A percentile compares a stretch with the other conserved stretches of the same genome.
Conservation (phyloP, 2,888 invertebrate species). For the Microplitis deprimator region DNA sequence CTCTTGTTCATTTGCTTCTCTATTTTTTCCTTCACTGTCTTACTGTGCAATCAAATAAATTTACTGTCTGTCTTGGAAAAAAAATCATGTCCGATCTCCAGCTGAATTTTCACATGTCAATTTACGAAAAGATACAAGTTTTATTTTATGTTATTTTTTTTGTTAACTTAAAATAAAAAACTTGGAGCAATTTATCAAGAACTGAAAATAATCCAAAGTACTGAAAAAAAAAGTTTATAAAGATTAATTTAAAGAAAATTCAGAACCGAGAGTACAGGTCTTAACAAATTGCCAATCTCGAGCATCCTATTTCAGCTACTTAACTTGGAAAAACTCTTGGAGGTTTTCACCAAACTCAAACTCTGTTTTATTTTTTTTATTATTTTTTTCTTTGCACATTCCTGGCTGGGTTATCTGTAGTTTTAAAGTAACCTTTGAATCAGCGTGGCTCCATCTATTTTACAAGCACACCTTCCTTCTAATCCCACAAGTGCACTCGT, state of each 20-base stretch:
- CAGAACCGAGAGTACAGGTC: conserved; percentile 19
- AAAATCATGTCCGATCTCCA: no score
- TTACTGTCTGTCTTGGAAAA: no score
- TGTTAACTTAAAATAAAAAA: neutral
- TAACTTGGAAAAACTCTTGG: conserved; percentile 1
- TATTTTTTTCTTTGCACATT: neutral
- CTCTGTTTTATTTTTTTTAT: neutral
- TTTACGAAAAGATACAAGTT: no score
- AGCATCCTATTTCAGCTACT: conserved; percentile 19
- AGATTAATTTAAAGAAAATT: conserved; percentile 25
- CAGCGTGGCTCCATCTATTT: conserved; percentile 29
- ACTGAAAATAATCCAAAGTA: no score
- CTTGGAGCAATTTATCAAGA: conserved; percentile 22
- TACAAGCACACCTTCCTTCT: conserved; percentile 8
- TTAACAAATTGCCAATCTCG: conserved; percentile 47
- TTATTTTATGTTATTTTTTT: no score
- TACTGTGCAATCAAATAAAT: conserved; percentile 18
- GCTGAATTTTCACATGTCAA: no score
- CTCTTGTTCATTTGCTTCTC: conserved; percentile 40
- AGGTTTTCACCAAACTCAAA: neutral
- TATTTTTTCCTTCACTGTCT: conserved; percentile 18
- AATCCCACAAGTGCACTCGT: conserved; percentile 10
- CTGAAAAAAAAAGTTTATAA: conserved; percentile 28
- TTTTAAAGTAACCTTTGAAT: conserved; percentile 21
- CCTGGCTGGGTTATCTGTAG: conserved; percentile 6